Evolutionary conservation across 2,888 invertebrate species (phyloP), one percentile per base, ranked within the genome.

Genomic region (Rapana venosa): DNA sequence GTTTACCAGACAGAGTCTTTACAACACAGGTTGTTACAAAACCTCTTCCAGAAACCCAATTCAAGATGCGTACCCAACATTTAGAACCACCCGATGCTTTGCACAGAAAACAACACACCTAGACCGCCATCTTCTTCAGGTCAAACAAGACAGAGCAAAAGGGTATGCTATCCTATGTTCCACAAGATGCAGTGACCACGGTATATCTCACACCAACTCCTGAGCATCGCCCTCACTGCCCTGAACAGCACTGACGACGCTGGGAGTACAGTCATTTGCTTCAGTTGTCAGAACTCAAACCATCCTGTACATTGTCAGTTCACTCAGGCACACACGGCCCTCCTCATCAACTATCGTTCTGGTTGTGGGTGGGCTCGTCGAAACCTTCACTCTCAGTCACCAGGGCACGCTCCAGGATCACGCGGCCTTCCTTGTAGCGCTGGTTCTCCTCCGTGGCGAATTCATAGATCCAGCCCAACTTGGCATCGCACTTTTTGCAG

Each of bases 381-480:
- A 98, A 97, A 20, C 99, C 99, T 96, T 99, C 99, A 92, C 98
- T 98, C 96, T 99, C 99, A 5, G 98, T 98, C 35, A 99, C 98
- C 20, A 99, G 97, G 26, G 99, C 99, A 93, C 99, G 97, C 96
- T 99, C 99, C 91, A 99, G 96, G 93, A 99, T 99, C 0, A 99
- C 99, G 88, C 98, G 97, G 0, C 99, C 99, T 96, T 99, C 99
- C 96, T 99, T 99, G 96, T 99, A 99, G n/a, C 98, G 97, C 96
- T 99, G 99, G 95, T 98, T 98, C 92, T 99, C 99, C 95, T 99
- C 99, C 1, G 98, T 99, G 6, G 99, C 99, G 97, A 98, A 99
- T 96, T 99, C 99, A 96, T 99, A 99, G 96, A 99, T 98, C 99
- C 99, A 99, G 81, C 99, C 99, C 0, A 99, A 97, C 96, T 99